Conservation (phyloP, 2,888 invertebrate species). For the Lasiommata megera region DNA sequence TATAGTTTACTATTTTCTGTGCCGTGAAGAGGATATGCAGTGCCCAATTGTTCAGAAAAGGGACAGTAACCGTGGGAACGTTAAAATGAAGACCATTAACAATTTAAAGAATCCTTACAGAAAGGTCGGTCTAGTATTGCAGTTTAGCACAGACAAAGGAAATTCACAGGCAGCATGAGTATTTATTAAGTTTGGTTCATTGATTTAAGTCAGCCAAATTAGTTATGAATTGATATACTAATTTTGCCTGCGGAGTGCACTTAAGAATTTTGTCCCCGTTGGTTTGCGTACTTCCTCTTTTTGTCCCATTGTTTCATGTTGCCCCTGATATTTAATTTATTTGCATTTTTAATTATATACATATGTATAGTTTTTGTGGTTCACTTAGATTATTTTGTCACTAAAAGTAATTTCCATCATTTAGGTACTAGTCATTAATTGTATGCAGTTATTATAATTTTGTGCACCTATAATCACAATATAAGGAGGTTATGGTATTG, state of each 20-base stretch:
- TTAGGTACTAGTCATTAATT: conserved; percentile 3
- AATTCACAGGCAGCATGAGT: conserved; percentile 57
- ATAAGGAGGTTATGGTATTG: not conserved
- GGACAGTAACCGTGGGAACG: conserved; percentile 64
- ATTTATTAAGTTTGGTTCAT: not conserved
- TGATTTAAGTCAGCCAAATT: not conserved
- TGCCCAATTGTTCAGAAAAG: conserved; percentile 71
- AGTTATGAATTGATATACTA: not conserved
- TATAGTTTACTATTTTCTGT: conserved; percentile 54
- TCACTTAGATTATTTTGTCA: conserved; percentile 24
- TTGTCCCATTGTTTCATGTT: conserved; percentile 59
- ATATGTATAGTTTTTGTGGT: conserved; percentile 32
- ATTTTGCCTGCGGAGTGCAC: conserved; percentile 61
- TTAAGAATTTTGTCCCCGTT: conserved; percentile 48
- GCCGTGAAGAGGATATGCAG: conserved; percentile 75
- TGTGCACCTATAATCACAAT: not conserved
- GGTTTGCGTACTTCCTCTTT: conserved; percentile 57
- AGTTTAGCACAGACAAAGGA: conserved; percentile 37
- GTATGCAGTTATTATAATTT: conserved; percentile 4
- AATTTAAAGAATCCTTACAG: conserved; percentile 71
- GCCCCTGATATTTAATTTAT: conserved; percentile 40
- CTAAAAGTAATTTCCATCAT: conserved; percentile 18
- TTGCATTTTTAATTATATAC: conserved; percentile 40
- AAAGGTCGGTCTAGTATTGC: conserved; percentile 65
- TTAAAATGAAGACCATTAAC: conserved; percentile 74